Evolutionary conservation across 2,888 invertebrate genomes (phyloP).

Genomic region (Rotaria sp.): DNA sequence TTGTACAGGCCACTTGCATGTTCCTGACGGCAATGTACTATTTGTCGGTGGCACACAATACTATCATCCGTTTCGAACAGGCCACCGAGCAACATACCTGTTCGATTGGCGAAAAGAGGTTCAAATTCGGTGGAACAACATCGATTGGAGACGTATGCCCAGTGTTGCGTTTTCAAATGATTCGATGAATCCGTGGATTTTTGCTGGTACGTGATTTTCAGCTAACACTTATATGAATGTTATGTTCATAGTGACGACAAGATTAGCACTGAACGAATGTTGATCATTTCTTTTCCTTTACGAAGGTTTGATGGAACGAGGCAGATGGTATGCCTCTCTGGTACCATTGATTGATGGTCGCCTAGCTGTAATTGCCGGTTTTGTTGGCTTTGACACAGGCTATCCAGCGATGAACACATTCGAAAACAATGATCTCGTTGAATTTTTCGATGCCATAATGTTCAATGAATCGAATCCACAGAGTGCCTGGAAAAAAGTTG

Average conservation of each 20-base stretch:
- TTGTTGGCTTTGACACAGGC: not conserved
- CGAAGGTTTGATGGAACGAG: not conserved
- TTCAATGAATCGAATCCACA: not conserved
- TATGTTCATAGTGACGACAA: too few species aligned
- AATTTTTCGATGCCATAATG: not conserved
- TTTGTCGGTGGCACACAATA: slow-evolving; percentile 4
- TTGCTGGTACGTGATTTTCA: not conserved
- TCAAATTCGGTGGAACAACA: not conserved
- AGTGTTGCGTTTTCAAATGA: not conserved
- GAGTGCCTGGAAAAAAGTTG: not conserved
- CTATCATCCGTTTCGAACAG: not conserved
- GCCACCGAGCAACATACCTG: not conserved
- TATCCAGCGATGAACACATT: not conserved
- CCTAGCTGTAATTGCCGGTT: not conserved
- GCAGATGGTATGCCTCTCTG: not conserved
- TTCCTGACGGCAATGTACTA: not conserved
- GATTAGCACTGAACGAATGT: too few species aligned
- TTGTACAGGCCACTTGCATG: not conserved
- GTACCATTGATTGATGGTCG: not conserved
- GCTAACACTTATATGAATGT: too few species aligned
- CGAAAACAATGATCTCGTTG: not conserved
- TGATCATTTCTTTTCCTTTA: too few species aligned
- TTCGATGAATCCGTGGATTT: not conserved
- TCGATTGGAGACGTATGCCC: not conserved
- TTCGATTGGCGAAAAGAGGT: not conserved